phyloP scores from a whole-genome alignment of 2,113 vertebrate species.

The Hypomesus transpacificus region DNA sequence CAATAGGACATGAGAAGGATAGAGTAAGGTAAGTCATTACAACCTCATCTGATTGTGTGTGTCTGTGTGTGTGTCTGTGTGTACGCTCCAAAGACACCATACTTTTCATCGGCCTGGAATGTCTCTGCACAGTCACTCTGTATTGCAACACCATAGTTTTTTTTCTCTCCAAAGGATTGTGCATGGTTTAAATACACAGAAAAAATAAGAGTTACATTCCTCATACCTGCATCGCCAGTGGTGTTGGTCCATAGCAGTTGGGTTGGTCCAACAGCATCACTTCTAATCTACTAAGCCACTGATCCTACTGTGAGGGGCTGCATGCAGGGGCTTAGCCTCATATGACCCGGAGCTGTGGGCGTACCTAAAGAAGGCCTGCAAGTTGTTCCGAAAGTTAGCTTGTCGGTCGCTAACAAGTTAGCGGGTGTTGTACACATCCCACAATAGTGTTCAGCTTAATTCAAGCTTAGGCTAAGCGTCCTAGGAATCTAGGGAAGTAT shows the following conservation, averaged over 20 bases:
- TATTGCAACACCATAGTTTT: no score
- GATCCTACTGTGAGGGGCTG: conserved; percentile 59
- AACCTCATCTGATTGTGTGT: neutral
- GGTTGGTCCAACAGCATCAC: conserved; percentile 63
- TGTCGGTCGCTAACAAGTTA: no score
- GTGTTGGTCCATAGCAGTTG: conserved; percentile 35
- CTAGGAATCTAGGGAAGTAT: conserved; percentile 39
- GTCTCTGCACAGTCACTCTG: no score
- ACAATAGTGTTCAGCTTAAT: conserved; percentile 13
- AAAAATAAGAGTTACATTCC: conserved; percentile 10
- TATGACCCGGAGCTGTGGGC: conserved; percentile 51
- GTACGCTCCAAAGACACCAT: no score
- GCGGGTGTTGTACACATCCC: no score
- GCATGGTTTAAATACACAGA: no score
- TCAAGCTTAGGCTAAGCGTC: conserved; percentile 8
- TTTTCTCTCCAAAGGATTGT: no score
- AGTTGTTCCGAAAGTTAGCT: neutral
- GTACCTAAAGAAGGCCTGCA: conserved; percentile 27
- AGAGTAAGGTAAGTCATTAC: conserved; percentile 40
- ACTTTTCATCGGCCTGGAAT: no score
- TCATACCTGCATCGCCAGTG: conserved; percentile 25
- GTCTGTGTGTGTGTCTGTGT: neutral
- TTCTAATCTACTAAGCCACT: conserved; percentile 73
- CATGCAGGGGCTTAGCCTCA: conserved; percentile 65
- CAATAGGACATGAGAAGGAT: conserved; percentile 19